Conservation (phyloP, 2,888 invertebrate species). For the Ametastegia equiseti region DNA sequence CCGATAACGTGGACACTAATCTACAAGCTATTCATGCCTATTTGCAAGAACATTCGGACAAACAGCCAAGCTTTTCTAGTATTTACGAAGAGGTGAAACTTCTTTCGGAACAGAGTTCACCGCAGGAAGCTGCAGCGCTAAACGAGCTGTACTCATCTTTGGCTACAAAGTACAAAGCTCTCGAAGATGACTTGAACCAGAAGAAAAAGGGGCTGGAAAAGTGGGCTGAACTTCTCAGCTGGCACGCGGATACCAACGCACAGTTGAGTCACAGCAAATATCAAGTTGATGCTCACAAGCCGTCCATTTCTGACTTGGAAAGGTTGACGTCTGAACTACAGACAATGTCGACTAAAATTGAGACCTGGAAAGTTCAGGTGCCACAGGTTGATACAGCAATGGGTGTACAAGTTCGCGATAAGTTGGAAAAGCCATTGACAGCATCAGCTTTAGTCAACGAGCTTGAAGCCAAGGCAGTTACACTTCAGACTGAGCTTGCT, state of each 20-base stretch:
- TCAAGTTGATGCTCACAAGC: conserved; percentile 87
- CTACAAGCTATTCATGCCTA: conserved; percentile 88
- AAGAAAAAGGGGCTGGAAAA: conserved; percentile 87
- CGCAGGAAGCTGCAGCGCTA: conserved; percentile 85
- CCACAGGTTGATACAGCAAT: conserved; percentile 84
- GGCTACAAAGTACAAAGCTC: conserved; percentile 86
- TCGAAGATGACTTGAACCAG: conserved; percentile 85
- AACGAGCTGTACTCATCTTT: conserved; percentile 87
- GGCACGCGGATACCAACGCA: conserved; percentile 88
- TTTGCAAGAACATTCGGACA: conserved; percentile 90
- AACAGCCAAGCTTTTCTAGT: conserved; percentile 86
- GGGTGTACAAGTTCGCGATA: conserved; percentile 84
- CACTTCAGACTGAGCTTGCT: conserved; percentile 82
- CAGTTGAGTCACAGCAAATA: conserved; percentile 89
- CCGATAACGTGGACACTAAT: conserved; percentile 88
- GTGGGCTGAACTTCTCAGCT: conserved; percentile 89
- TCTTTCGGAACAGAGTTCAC: conserved; percentile 83
- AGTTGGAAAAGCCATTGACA: conserved; percentile 84
- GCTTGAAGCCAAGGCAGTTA: conserved; percentile 84
- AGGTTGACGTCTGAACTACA: conserved; percentile 84
- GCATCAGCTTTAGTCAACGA: conserved; percentile 85
- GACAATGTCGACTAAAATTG: conserved; percentile 82
- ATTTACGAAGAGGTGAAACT: conserved; percentile 92
- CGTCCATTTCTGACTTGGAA: conserved; percentile 84
- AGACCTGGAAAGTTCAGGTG: conserved; percentile 84